Evolutionary conservation across 2,113 vertebrate species (phyloP).

Genomic region (Mirounga angustirostris): DNA sequence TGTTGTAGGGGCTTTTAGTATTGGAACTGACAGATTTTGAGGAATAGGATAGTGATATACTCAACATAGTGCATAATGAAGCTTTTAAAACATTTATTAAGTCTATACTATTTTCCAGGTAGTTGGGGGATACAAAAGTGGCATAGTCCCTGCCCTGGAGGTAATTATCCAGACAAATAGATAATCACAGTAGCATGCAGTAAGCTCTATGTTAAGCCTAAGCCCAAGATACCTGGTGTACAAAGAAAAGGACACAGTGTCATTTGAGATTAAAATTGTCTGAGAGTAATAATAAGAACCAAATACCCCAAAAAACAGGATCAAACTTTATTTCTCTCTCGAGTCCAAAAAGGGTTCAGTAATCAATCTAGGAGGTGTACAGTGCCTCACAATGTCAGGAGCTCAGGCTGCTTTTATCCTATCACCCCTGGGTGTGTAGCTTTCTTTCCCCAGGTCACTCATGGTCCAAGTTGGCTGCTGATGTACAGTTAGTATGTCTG

Average conservation of each 20-base stretch:
- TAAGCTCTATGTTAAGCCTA: not conserved
- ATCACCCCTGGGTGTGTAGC: not conserved
- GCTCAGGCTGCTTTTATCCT: not conserved
- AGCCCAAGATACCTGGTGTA: not conserved
- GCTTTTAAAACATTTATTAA: not conserved
- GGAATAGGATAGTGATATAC: not conserved
- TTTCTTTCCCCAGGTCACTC: not conserved
- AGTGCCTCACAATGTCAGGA: not conserved
- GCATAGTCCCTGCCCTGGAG: not conserved
- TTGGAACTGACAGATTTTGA: slow-evolving; percentile 8
- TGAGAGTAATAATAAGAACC: not conserved
- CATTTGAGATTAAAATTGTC: not conserved
- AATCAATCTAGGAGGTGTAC: not conserved
- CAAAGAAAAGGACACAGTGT: not conserved
- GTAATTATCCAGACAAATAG: not conserved
- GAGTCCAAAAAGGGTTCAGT: not conserved
- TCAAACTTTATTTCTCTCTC: not conserved
- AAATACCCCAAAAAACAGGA: not conserved
- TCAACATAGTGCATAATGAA: not conserved
- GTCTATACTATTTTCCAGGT: not conserved
- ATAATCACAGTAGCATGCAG: not conserved
- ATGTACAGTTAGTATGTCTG: not conserved
- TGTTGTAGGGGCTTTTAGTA: not conserved
- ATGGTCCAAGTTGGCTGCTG: not conserved
- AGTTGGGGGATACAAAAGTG: not conserved